Base-by-base conservation (phyloP, 2,797 vertebrate genomes). In the Siniperca obscura region DNA sequence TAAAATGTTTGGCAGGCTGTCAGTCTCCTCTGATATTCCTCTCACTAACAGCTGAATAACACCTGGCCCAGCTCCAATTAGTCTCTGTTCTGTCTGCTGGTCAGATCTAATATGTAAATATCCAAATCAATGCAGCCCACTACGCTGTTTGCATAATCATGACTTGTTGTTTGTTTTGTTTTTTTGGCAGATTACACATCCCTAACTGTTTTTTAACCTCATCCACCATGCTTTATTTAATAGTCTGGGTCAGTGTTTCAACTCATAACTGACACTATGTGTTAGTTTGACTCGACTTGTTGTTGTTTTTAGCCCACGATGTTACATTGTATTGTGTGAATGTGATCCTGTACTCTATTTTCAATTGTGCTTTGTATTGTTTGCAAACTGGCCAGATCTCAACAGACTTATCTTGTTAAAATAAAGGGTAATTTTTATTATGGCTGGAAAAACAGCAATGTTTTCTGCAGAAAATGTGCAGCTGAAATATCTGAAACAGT, bases 41-140 rank as follows among this genome's bases (percentile, higher is more conserved):
- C 56, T 57, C 76, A 68, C 40, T 57, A 52, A 52, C 48, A 60
- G 53, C 53, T 52, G 66, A 70, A 69, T 67, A 55, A 61, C 64
- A 80, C 81, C 66, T 68, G 84, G 69, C 17, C n/a, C 34, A 0
- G 46, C 52, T 76, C 64, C 53, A 70, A 17, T 66, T 34, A 62
- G 68, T 60, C 61, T 74, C 81, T 19, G 16, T 21, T 76, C 67
- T 50, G 44, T 69, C 67, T 66, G 68, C 30, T 53, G 70, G 55
- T 68, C 46, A 60, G 25, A 86, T 79, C 48, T 68, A 36, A 80
- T 55, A 64, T 70, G 48, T 60, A 73, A 74, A 83, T 80, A 81
- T 30, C 42, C 13, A 7, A 70, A 87, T 66, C 82, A 72, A 52
- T 66, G 69, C 65, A 19, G 77, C 64, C 12, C 72, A 66, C 50